Conservation (phyloP, 2,888 invertebrate genomes). For the Rotaria sp. region DNA sequence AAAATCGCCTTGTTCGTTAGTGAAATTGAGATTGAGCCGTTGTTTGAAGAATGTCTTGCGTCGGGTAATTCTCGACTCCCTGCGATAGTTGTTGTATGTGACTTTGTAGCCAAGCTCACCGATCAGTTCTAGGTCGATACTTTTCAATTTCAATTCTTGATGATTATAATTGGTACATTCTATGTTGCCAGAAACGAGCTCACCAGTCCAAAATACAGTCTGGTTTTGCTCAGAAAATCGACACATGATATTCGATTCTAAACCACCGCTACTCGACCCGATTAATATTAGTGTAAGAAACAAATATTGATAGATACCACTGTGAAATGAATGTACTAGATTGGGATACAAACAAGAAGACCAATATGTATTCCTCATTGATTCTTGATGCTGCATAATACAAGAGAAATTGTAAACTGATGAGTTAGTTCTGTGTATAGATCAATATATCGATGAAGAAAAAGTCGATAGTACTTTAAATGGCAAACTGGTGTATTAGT, state of each 20-base stretch:
- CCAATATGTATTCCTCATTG: background rate
- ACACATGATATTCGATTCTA: background rate
- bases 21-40: background rate
- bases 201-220: background rate
- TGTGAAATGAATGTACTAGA: no score
- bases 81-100: background rate
- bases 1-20: background rate
- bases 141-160: background rate
- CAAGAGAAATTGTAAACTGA: background rate
- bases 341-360: background rate
- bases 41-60: background rate
- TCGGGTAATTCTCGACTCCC: no score
- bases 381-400: background rate
- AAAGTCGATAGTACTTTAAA: background rate
- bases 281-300: background rate
- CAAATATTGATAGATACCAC: background rate
- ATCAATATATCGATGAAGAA: no score
- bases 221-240: background rate
- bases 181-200: background rate
- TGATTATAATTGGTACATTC: background rate
- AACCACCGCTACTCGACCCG: background rate
- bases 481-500: no score
- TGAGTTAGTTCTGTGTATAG: background rate
- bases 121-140: background rate
- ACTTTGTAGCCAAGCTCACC: background rate